Conservation (phyloP, 53 echinoderm and acorn worm species). For the Paelopatides confundens region DNA sequence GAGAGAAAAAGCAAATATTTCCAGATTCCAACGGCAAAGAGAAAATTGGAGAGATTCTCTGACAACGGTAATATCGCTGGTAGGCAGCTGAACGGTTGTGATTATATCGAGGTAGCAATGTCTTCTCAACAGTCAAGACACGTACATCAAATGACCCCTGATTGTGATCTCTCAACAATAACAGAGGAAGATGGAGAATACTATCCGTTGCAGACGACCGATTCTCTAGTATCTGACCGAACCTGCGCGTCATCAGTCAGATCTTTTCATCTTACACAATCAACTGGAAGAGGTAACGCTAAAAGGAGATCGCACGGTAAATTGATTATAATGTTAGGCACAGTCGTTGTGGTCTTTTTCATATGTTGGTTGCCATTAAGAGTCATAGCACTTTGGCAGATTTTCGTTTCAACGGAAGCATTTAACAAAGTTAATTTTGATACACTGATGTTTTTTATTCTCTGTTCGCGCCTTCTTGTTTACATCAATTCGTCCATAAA, state of each 20-base stretch:
- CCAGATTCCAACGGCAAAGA: not conserved
- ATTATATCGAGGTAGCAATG: not conserved
- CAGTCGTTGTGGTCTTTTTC: conserved; percentile 85
- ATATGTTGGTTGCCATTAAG: conserved; percentile 87
- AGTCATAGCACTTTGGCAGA: conserved; percentile 72
- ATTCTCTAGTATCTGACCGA: not conserved
- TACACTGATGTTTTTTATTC: conserved; percentile 54
- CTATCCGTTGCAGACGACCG: not conserved
- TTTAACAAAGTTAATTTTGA: conserved; percentile 46
- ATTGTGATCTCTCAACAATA: not conserved
- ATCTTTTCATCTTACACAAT: not conserved
- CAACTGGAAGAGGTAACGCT: not conserved
- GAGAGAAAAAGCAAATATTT: not conserved
- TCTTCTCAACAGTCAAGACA: not conserved
- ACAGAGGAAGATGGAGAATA: conserved; percentile 13
- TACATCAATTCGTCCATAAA: conserved; percentile 92
- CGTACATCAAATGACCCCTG: not conserved
- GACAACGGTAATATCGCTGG: not conserved
- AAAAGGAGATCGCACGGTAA: conserved; percentile 70
- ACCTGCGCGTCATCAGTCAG: not conserved
- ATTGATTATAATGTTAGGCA: conserved; percentile 80
- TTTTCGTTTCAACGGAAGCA: conserved; percentile 37
- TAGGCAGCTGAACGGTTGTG: not conserved
- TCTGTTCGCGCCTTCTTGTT: conserved; percentile 70
- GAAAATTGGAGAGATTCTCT: not conserved